Base-by-base conservation (phyloP, 2,113 vertebrate genomes). In the Heliornis fulica region DNA sequence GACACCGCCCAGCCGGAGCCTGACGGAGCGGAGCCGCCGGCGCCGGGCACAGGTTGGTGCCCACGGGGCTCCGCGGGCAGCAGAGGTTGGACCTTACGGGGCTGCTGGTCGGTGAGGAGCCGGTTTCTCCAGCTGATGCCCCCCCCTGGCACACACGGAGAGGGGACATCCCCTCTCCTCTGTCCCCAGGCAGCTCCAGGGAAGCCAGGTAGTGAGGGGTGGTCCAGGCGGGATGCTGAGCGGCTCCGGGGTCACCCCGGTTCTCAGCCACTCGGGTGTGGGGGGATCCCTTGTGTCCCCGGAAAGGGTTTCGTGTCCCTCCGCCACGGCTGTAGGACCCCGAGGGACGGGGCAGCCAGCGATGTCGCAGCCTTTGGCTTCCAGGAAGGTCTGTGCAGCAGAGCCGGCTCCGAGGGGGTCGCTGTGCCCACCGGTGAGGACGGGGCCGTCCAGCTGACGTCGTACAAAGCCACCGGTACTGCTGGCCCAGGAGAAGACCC, bases 371-470 rank as follows among this genome's bases (percentile, higher is more conserved):
- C 38, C 53, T 25, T 13, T 28, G 28, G 4, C 34, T 89, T 48
- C 34, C 86, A 96, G 94, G 53, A 4, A 3, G 31, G 63, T n/a
- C 26, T 59, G 61, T 48, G 50, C 50, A 48, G 56, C 31, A 4
- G 36, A 8, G 5, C 25, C 0, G 29, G 90, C 77, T 69, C 36
- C 1, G 61, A 89, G 15, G 64, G 40, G 29, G 96, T 76, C 1
- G 81, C 93, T 0, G 97, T 99, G 71, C 97, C 98, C 5, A 96
- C 96, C 0, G 94, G 71, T 1, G 61, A 96, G 72, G 98, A 98
- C 0, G 54, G 96, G 16, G 71, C 95, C 0, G 32, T 99, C 21
- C 97, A 98, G 94, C 91, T 99, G 95, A 98, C 51, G 0, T 97
- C 97, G 4, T 99, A 98, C 90, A 97, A 91, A 23, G 89, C 96